Base-by-base conservation (phyloP, 1,140 invertebrate species). In the Drosophila kanapiae region DNA sequence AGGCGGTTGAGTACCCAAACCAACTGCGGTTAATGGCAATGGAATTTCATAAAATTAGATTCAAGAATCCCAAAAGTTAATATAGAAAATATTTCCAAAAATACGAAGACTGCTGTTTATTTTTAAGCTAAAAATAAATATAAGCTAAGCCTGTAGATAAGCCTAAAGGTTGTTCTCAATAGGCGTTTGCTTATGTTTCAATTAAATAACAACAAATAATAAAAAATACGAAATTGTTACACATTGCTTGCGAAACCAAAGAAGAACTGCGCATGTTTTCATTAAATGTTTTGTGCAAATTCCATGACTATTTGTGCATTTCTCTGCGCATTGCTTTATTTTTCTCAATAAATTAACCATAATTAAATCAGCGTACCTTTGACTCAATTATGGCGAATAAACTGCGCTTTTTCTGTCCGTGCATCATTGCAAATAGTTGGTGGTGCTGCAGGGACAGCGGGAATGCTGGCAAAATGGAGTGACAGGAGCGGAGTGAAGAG, bases 401-500 rank as follows among this genome's bases (percentile, higher is more conserved):
- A 3, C 14, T 13, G 27, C 1, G 1, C 1, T 16, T 27, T 62
- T 62, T 54, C 16, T 4, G 10, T 11, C 7, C 9, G 60, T 63
- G 60, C 42, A 29, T 13, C n/a, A 38, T 13, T 56, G 27, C 53
- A 56, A 54, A 38, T 63, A 56, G 47, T 67, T 43, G 54, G 18
- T 23, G 23, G 23, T 3, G 23, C 23, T 45, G 53, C 53, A 14
- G 16, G 23, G 18, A 27, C 13, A 14, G 37, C 5, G 13, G 6
- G 23, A 23, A 8, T 18, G 23, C 45, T 47, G 23, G 35, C 27
- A 33, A 64, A 48, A 27, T 75, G 40, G 38, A 63, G 71, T 74
- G 67, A 68, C 45, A 60, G 57, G 62, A 62, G 40, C 38, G 62
- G 40, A 18, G 57, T 14, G 54, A 37, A 68, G 75, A 60, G 72